Evolutionary conservation across 1,140 invertebrate species (phyloP).

Genomic region (Schmidtea mediterranea): DNA sequence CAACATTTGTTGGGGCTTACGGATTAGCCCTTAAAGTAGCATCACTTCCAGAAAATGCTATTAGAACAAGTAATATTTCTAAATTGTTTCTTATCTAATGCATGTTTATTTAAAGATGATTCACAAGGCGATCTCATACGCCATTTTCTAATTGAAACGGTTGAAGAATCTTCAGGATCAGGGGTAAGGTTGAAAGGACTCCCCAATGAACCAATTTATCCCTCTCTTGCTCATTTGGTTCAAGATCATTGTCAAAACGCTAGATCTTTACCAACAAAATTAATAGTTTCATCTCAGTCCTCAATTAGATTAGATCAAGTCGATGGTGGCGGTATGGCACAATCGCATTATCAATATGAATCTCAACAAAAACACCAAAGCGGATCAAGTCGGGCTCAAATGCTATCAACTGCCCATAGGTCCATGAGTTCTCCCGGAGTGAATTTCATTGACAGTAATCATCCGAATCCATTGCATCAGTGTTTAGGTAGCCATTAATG

Average conservation of each 20-base stretch:
- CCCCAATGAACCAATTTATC: neutral
- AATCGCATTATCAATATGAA: no score
- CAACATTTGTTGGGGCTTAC: neutral
- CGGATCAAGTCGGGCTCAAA: no score
- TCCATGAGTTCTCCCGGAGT: no score
- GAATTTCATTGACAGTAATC: no score
- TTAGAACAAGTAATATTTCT: neutral
- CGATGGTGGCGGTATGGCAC: no score
- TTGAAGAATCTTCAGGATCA: neutral
- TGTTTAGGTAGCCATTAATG: no score
- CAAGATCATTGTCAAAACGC: neutral
- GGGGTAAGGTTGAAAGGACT: neutral
- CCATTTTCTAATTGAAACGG: conserved; percentile 2
- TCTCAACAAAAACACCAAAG: no score
- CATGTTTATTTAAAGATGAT: neutral
- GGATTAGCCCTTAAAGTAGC: neutral
- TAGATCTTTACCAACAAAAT: no score
- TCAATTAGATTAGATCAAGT: no score
- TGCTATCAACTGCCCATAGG: no score
- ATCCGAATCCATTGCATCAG: no score
- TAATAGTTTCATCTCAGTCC: no score
- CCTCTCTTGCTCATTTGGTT: neutral
- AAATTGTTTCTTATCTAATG: neutral
- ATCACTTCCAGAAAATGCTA: neutral
- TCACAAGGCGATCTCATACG: neutral